phyloP scores from a whole-genome alignment of 2,797 vertebrate species.

The Melanotaenia maccullochi region DNA sequence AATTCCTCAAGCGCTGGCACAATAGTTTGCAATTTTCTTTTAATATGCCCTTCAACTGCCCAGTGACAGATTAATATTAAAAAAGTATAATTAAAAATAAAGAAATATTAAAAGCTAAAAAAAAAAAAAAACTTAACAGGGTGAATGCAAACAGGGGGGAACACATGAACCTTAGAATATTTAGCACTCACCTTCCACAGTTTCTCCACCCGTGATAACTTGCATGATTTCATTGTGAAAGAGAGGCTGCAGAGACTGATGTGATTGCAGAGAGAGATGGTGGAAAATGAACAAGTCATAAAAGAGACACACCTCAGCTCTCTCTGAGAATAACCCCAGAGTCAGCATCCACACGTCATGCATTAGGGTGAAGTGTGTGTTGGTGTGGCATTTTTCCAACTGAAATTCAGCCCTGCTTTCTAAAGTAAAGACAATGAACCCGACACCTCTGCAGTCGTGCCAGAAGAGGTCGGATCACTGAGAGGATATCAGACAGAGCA shows the following conservation, averaged over 20 bases:
- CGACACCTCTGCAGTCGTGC: constrained; percentile 29
- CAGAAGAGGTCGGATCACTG: constrained; percentile 25
- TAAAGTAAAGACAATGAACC: constrained; percentile 39
- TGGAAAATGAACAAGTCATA: constrained; percentile 80
- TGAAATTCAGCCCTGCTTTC: constrained; percentile 43
- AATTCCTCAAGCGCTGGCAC: constrained; percentile 32
- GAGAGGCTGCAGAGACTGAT: constrained; percentile 48
- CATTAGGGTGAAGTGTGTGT: constrained; percentile 58
- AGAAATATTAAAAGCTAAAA: constrained; percentile 7
- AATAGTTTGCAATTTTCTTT: constrained; percentile 41
- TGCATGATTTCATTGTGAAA: constrained; percentile 86
- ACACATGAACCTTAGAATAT: constrained; percentile 10
- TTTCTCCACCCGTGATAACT: constrained; percentile 87
- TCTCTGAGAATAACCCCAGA: constrained; percentile 81
- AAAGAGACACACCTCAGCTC: constrained; percentile 86
- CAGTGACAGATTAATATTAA: constrained; percentile 31
- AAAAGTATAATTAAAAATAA: constrained; percentile 25
- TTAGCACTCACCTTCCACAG: constrained; percentile 91
- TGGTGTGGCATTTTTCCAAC: constrained; percentile 11
- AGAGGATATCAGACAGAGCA: constrained; percentile 34
- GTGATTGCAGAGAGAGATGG: constrained; percentile 56
- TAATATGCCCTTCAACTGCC: constrained; percentile 35
- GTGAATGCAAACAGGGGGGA: constrained; percentile 5
- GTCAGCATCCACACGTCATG: constrained; percentile 83
- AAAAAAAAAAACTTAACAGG: neutral